Base-by-base conservation (phyloP, 2,113 vertebrate species). In the Osmerus eperlanus region DNA sequence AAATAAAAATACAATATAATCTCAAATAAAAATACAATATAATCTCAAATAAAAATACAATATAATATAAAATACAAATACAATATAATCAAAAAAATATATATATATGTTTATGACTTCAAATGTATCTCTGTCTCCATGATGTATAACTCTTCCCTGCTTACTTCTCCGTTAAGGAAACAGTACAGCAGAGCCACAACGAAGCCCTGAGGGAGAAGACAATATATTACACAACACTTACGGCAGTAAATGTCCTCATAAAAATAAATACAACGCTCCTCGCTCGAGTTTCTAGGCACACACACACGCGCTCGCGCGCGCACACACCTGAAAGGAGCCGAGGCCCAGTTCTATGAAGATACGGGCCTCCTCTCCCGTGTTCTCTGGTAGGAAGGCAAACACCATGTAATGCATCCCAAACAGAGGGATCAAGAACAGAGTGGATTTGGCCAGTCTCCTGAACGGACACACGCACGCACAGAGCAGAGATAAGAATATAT, bases 371-470 rank as follows among this genome's bases (percentile, higher is more conserved):
- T 94, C 84, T 53, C 88, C 92, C 0, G 93, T 87, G 0, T 94
- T 89, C 53, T 96, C 96, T 0, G 96, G 96, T 71, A 96, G 94
- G 80, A 99, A 94, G 68, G 94, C 96, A 0, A 98, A 99, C 77
- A 98, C 80, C 65, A 95, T 95, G 82, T 99, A 98, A 85, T 98
- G 96, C 73, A 96, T 88, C 72, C 97, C 97, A 1, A 99, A 98
- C 74, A 99, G 94, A 6, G 97, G 97, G 77, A 99, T 97, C 76
- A 99, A 94, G 14, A 99, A 92, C 52, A 99, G 88, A 0, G 95
- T 99, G 75, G 97, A 99, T 56, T 96, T 96, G 52, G 96, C 94
- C 84, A 99, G 90, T 69, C 95, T 93, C 93, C 97, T 99, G 81
- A 41, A 65, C 28, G 56, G 29, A 47, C 63, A 65, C 36, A 51